Base-by-base conservation (phyloP, 2,797 vertebrate species). In the Lepidocolaptes lacrymiger region DNA sequence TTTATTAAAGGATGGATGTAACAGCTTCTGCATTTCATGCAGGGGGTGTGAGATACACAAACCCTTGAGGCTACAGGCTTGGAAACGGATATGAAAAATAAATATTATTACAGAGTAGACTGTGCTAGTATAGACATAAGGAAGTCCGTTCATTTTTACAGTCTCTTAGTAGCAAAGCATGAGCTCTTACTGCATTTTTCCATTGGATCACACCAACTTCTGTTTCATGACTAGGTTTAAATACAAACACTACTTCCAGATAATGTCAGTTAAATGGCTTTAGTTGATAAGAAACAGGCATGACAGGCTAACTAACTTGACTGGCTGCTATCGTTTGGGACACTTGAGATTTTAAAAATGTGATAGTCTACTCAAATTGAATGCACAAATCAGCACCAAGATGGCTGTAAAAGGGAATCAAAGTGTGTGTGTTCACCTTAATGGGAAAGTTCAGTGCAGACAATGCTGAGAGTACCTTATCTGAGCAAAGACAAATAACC, bases 91-190 rank as follows among this genome's bases (percentile, higher is more conserved):
- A 55, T 43, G 30, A 55, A 61, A 91, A 62, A 6, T 24, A 34
- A 43, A n/a, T 6, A 7, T 68, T 69, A 36, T 52, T n/a, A n/a
- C 24, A 37, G 20, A 27, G n/a, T 54, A 62, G 27, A 16, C 43
- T 56, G 6, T 5, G 6, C 36, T 63, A n/a, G 7, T 46, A 41
- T 44, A 52, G 36, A n/a, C 5, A 6, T 52, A 6, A 3, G 12
- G 26, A 92, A 84, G 51, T 87, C 43, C 26, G 44, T 64, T 88
- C 4, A 21, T 58, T 89, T 80, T 92, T 95, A 26, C 76, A 67
- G 85, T 23, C 66, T 97, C 49, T 91, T 78, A 62, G 55, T 76
- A 85, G 89, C n/a, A 76, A 64, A 92, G 71, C 49, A 20, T 80
- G 67, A 83, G 17, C 39, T 72, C 51, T 69, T 61, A 41, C 30